Evolutionary conservation across 2,888 invertebrate genomes (phyloP).

Genomic region (Sepioteuthis lessoniana): DNA sequence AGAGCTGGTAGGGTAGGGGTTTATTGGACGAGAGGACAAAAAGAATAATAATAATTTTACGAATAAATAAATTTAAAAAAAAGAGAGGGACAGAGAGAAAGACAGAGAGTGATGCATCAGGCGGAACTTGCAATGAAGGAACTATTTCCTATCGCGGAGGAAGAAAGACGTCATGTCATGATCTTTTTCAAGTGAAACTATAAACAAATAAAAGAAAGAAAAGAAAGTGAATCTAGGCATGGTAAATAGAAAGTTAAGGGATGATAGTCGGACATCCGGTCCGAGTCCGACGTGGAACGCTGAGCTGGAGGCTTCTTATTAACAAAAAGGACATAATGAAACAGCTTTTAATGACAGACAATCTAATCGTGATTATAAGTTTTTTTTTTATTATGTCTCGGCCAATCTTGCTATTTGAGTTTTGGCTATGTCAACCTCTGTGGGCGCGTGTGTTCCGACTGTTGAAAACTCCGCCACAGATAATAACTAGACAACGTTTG

Average conservation of each 20-base stretch:
- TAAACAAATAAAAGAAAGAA: background rate
- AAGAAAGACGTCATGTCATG: background rate
- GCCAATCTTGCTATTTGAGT: background rate
- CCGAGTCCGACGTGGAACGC: background rate
- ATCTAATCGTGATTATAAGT: background rate
- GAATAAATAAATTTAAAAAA: background rate
- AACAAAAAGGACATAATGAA: background rate
- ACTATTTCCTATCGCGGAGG: background rate
- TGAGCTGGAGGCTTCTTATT: background rate
- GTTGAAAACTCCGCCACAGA: background rate
- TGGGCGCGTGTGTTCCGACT: background rate
- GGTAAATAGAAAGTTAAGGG: background rate
- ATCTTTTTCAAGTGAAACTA: background rate
- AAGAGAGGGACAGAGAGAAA: no score
- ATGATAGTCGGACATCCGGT: background rate
- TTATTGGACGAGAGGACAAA: no score
- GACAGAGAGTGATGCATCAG: background rate
- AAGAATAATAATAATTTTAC: no score
- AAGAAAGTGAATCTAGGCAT: background rate
- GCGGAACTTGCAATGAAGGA: background rate
- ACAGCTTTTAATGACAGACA: background rate
- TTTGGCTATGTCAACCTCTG: background rate
- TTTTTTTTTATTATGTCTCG: background rate
- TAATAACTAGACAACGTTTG: background rate
- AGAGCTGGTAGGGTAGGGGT: no score